Percentiles rank a stretch among this genome's conserved stretches.
Conservation (phyloP, 1,140 invertebrate genomes). For the Platyscapa corneri region DNA sequence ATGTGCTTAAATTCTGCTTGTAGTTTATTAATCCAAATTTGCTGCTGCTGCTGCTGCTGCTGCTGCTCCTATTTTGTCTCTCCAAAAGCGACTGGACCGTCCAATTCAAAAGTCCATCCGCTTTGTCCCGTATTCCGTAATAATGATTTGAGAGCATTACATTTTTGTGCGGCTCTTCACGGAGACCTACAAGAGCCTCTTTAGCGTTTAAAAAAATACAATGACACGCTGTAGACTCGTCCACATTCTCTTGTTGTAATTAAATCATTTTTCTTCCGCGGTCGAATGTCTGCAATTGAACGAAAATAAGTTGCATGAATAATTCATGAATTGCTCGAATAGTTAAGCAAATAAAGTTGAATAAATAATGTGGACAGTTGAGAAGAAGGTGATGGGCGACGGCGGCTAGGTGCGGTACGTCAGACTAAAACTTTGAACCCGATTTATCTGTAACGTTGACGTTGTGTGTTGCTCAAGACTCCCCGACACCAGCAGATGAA, state of each 20-base stretch:
- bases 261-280: not conserved
- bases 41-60: too few relatives aligned
- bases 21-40: too few relatives aligned
- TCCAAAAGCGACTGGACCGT: too few relatives aligned
- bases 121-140: too few relatives aligned
- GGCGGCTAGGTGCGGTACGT: not conserved
- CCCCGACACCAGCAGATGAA: not conserved
- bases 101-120: too few relatives aligned
- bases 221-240: not conserved
- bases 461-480: not conserved
- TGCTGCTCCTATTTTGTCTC: too few relatives aligned
- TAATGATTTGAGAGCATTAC: not conserved
- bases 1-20: too few relatives aligned
- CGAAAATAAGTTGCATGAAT: not conserved
- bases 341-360: too few relatives aligned
- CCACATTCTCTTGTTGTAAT: not conserved
- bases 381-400: not conserved
- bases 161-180: not conserved
- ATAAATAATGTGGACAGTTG: not conserved
- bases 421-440: not conserved
- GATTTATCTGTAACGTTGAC: not conserved
- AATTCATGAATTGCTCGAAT: too few relatives aligned
- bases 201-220: not conserved
- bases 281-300: not conserved
- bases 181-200: not conserved